Percentiles rank a stretch among this genome's conserved stretches.
These are phyloP conservation scores for Mactra quadrangularis DNA, from an alignment of 1,140 invertebrate genomes.

Conservation along the genomic window DNA sequence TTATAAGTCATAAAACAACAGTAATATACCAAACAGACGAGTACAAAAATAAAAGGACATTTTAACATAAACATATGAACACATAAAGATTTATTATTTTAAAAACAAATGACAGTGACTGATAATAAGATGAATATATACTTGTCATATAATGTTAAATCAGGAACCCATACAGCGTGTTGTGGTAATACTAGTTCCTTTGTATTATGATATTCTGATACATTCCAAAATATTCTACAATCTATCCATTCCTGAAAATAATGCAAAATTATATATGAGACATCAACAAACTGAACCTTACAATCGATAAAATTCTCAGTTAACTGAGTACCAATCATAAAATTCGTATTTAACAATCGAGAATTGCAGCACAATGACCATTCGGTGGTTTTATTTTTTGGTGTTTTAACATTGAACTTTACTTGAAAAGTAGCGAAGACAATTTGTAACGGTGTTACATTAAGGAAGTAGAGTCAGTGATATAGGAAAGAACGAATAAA, in stretches of 20 bases:
- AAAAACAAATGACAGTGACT: too few relatives aligned
- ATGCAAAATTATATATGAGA: background rate
- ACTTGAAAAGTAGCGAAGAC: background rate
- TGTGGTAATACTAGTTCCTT: slow-evolving; percentile 84
- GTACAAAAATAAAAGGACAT: too few relatives aligned
- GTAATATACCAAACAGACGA: too few relatives aligned
- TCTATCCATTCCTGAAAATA: slow-evolving; percentile 84
- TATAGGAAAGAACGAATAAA: too few relatives aligned
- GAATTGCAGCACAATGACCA: background rate
- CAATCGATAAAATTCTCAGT: background rate
- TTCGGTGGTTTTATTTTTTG: background rate
- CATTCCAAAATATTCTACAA: slow-evolving; percentile 85
- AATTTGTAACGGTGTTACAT: background rate
- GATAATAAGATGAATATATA: too few relatives aligned
- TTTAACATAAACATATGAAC: too few relatives aligned
- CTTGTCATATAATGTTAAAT: slow-evolving; percentile 86
- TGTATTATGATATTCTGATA: slow-evolving; percentile 83
- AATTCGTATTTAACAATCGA: background rate
- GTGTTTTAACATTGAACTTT: background rate
- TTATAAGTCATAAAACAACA: too few relatives aligned
- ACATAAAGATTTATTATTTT: too few relatives aligned
- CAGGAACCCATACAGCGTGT: slow-evolving; percentile 85
- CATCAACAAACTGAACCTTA: background rate
- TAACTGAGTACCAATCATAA: background rate
- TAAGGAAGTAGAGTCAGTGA: too few relatives aligned